Evolutionary conservation across 2,888 invertebrate genomes (phyloP).

Genomic region (Caenorhabditis sinica): DNA sequence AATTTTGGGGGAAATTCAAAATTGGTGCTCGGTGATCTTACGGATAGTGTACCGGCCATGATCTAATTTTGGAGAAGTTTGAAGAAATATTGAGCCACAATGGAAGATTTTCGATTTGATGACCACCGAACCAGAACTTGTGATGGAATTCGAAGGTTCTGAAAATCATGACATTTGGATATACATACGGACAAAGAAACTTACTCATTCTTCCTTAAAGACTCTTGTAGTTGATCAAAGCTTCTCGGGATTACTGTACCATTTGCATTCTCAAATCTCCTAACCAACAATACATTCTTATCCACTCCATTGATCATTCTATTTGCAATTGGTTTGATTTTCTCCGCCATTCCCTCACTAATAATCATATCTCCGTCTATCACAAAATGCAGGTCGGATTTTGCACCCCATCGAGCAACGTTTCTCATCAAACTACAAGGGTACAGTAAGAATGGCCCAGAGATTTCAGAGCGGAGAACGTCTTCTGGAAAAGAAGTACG

Average conservation of each 20-base stretch:
- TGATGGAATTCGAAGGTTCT: slow-evolving; percentile 75
- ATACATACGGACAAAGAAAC: background rate
- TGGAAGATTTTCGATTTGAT: slow-evolving; percentile 66
- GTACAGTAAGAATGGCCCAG: slow-evolving; percentile 66
- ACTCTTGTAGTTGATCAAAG: background rate
- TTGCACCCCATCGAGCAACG: slow-evolving; percentile 66
- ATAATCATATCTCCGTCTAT: slow-evolving; percentile 68
- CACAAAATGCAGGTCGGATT: slow-evolving; percentile 65
- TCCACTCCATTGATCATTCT: slow-evolving; percentile 48
- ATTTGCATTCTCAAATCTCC: slow-evolving; percentile 52
- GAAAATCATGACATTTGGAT: background rate
- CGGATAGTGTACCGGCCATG: slow-evolving; percentile 67
- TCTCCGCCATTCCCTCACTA: slow-evolving; percentile 28
- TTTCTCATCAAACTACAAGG: slow-evolving; percentile 73
- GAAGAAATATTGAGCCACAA: slow-evolving; percentile 61
- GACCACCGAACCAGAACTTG: slow-evolving; percentile 68
- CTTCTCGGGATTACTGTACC: slow-evolving; percentile 8
- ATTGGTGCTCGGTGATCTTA: slow-evolving; percentile 8
- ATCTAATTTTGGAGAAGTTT: background rate
- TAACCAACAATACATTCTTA: slow-evolving; percentile 50
- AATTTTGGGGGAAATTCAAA: no score
- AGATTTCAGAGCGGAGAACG: background rate
- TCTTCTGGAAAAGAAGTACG: background rate
- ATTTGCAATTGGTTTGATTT: slow-evolving; percentile 49
- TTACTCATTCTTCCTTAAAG: slow-evolving; percentile 31